Evolutionary conservation across 2,113 vertebrate species (phyloP).

Genomic region (Dolichallabes microphthalmus): DNA sequence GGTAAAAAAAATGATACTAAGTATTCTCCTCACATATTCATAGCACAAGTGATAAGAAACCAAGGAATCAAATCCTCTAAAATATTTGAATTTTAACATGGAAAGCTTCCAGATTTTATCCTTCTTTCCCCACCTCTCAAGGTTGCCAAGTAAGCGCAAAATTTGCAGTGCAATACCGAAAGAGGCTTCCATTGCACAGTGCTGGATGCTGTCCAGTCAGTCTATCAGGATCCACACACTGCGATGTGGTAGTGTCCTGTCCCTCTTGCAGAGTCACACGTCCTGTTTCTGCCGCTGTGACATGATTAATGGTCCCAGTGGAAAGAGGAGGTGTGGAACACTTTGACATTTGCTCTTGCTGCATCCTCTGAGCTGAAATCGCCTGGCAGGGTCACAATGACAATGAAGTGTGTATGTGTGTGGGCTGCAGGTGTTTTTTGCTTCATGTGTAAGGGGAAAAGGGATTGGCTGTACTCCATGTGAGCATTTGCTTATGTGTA

Average conservation of each 20-base stretch:
- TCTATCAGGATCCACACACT: slow-evolving; percentile 16
- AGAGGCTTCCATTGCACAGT: background rate
- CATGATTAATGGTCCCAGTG: slow-evolving; percentile 49
- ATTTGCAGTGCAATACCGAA: background rate
- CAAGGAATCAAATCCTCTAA: background rate
- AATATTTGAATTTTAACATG: background rate
- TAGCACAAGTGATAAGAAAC: too few relatives aligned
- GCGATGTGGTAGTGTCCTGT: slow-evolving; percentile 18
- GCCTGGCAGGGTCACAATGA: slow-evolving; percentile 32
- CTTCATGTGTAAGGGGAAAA: background rate
- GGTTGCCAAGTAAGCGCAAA: background rate
- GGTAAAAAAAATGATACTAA: too few relatives aligned
- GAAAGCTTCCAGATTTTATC: background rate
- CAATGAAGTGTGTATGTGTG: slow-evolving; percentile 38
- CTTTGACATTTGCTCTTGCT: slow-evolving; percentile 46
- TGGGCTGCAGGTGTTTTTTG: slow-evolving; percentile 22
- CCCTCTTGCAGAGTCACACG: slow-evolving; percentile 43
- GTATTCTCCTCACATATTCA: too few relatives aligned
- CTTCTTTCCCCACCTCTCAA: background rate
- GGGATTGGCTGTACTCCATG: slow-evolving; percentile 1
- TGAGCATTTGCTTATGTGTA: background rate
- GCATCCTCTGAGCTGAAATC: slow-evolving; percentile 31
- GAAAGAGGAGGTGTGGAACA: slow-evolving; percentile 37
- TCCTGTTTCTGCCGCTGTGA: slow-evolving; percentile 36
- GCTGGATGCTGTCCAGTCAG: background rate